phyloP scores from a whole-genome alignment of 2,797 vertebrate genomes.

The Gymnocypris eckloni region DNA sequence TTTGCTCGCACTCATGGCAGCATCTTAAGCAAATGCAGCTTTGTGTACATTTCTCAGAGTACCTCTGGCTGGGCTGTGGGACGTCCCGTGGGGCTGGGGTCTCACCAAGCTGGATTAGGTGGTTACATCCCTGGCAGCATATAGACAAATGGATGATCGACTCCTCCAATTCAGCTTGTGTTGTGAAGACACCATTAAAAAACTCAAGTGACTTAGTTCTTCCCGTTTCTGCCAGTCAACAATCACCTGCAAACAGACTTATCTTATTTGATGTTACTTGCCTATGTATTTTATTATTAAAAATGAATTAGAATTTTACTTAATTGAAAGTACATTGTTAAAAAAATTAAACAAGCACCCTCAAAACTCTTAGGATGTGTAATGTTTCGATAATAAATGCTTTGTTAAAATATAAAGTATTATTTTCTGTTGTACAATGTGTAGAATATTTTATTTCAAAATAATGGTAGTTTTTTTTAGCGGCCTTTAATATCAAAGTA shows the following conservation, averaged over 20 bases:
- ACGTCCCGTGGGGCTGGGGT: slow-evolving; percentile 59
- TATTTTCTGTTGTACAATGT: too few species aligned
- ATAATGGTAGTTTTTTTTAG: background rate
- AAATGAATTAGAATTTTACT: background rate
- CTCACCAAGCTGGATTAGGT: slow-evolving; percentile 62
- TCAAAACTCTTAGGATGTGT: background rate
- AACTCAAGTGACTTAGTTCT: background rate
- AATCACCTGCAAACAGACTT: background rate
- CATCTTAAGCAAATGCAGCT: slow-evolving; percentile 72
- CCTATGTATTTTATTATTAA: background rate
- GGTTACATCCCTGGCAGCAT: slow-evolving; percentile 65
- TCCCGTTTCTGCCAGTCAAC: background rate
- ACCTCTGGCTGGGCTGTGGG: slow-evolving; percentile 53
- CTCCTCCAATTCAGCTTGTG: slow-evolving; percentile 56
- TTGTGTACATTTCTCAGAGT: slow-evolving; percentile 77
- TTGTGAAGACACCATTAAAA: background rate
- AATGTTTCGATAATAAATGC: too few species aligned
- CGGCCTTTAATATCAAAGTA: background rate
- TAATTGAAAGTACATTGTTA: background rate
- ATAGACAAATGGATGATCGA: slow-evolving; percentile 74
- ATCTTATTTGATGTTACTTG: background rate
- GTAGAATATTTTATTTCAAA: too few species aligned
- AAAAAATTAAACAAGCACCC: background rate
- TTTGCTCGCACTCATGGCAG: slow-evolving; percentile 63
- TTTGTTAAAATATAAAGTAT: too few species aligned